Conservation (phyloP, 2,113 vertebrate species). For the Crotalus horridus region DNA sequence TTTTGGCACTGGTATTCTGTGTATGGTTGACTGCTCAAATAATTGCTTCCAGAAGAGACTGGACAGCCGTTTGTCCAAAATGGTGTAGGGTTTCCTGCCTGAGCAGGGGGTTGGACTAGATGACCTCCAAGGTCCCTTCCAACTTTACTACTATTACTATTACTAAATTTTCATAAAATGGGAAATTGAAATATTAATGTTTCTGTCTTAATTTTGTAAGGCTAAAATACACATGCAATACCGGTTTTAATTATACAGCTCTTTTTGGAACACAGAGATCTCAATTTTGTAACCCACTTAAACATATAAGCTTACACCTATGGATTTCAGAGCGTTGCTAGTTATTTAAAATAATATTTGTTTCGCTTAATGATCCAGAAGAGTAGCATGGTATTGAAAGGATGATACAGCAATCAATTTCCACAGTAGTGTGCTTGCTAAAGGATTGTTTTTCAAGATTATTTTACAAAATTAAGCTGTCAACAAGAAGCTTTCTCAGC, state of each 20-base stretch:
- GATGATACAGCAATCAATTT: constrained; percentile 17
- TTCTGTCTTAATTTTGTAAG: background rate
- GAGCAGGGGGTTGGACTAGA: too few relatives aligned
- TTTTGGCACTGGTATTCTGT: background rate
- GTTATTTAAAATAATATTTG: constrained; percentile 14
- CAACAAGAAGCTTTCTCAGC: constrained; percentile 23
- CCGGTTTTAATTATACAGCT: background rate
- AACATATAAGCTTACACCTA: background rate
- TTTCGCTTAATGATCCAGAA: constrained; percentile 29
- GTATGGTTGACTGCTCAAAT: background rate
- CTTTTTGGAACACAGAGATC: background rate
- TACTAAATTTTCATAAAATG: background rate
- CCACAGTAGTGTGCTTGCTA: background rate
- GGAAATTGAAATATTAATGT: background rate
- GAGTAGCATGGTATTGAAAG: background rate
- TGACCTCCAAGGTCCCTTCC: too few relatives aligned
- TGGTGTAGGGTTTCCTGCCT: too few relatives aligned
- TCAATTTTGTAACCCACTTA: background rate
- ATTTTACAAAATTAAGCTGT: constrained; percentile 33
- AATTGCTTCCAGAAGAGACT: background rate
- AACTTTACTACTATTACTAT: too few relatives aligned
- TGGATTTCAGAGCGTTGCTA: background rate
- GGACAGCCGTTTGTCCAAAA: too few relatives aligned
- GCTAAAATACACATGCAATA: too few relatives aligned
- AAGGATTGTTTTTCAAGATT: constrained; percentile 16